Evolutionary conservation across 2,888 invertebrate genomes (phyloP), one percentile per base, ranked within the genome.

Genomic region (Cataglyphis altisquamis): DNA sequence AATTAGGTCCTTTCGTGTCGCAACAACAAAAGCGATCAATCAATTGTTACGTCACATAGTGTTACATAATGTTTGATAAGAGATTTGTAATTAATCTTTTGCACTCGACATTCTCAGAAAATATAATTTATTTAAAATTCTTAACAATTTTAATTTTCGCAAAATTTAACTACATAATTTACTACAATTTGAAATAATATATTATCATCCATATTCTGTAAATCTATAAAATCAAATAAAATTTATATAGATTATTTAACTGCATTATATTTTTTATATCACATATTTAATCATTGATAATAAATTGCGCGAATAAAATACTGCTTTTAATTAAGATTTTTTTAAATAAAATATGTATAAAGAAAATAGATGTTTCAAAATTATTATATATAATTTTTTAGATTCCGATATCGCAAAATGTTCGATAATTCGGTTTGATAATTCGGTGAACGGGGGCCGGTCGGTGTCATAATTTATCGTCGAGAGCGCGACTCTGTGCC

Each of bases 401-500:
- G 25, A 25, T 25, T 25, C 25, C 36, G 12, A 5, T 52, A 66
- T 66, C 52, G 25, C 39, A 41, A 67, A 29, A 77, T 15, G n/a
- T 36, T 60, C 78, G 60, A 25, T 25, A 25, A 25, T 25, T 25
- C 25, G 25, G 21, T 57, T n/a, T n/a, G n/a, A 25, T 25, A 25
- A 25, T 25, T 25, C 25, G 25, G 21, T 57, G 41, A 57, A 57
- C 57, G 57, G 67, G 55, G 29, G 39, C 39, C 73, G 45, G 48
- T 32, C 75, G 64, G 36, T 64, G 48, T 64, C 52, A n/a, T 78
- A 72, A 78, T 72, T 78, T 70, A 72, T 70, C 45, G 45, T 8
- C 55, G 48, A 39, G 52, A 74, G 62, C 83, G 84, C 82, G 87
- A 87, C 83, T 84, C 68, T 66, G 45, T 72, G 66, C 80, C 55